Evolutionary conservation across 2,888 invertebrate genomes (phyloP).

Genomic region (Tipula helvola): DNA sequence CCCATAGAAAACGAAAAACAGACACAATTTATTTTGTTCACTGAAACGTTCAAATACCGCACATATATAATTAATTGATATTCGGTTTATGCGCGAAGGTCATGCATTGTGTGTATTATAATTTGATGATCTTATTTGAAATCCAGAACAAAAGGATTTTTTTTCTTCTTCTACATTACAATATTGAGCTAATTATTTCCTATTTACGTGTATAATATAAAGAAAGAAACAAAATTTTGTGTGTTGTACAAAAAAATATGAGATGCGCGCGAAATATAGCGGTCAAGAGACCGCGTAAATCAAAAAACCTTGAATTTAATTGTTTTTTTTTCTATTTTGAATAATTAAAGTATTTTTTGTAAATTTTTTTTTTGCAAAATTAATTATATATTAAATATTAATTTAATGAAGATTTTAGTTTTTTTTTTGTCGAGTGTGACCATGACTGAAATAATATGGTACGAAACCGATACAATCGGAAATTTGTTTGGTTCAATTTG

Average conservation of each 20-base stretch:
- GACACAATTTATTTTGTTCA: background rate
- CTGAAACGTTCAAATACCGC: background rate
- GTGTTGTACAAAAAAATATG: background rate
- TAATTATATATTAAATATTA: background rate
- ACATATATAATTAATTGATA: background rate
- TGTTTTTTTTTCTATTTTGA: background rate
- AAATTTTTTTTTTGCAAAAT: background rate
- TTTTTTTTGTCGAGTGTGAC: background rate
- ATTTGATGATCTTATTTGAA: background rate
- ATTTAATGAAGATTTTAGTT: background rate
- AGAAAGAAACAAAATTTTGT: background rate
- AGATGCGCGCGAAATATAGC: background rate
- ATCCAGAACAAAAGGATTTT: background rate
- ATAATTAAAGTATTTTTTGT: background rate
- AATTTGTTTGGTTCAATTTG: background rate
- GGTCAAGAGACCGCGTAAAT: background rate
- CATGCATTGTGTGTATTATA: background rate
- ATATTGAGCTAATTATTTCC: background rate
- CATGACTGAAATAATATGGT: background rate
- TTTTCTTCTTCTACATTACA: background rate
- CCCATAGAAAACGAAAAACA: too few relatives aligned
- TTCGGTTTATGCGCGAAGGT: background rate
- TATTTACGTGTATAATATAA: background rate
- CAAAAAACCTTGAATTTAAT: background rate
- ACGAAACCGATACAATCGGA: background rate